Evolutionary conservation across 2,113 vertebrate genomes (phyloP).

Genomic region (Tyto alba): DNA sequence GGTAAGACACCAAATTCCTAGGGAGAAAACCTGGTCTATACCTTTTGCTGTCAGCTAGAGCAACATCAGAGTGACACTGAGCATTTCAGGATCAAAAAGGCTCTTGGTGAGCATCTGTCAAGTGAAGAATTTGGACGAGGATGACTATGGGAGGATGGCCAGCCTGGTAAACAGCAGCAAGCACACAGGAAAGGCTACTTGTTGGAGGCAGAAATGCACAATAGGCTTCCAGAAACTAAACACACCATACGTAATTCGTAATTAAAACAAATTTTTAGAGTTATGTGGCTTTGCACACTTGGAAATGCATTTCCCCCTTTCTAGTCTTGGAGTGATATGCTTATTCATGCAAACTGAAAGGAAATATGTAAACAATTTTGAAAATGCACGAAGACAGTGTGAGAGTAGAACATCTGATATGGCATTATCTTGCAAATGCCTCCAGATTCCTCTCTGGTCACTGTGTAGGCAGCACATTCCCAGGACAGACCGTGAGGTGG

Average conservation of each 20-base stretch:
- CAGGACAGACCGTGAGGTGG: neutral
- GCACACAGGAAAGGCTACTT: constrained; percentile 14
- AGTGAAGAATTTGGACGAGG: neutral
- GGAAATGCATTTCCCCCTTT: neutral
- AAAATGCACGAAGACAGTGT: neutral
- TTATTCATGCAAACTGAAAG: constrained; percentile 12
- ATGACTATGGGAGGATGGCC: neutral
- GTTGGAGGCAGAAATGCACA: neutral
- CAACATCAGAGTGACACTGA: neutral
- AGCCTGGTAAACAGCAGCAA: neutral
- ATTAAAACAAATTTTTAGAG: constrained; percentile 36
- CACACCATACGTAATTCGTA: neutral
- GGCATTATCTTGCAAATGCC: constrained; percentile 32
- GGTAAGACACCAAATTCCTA: neutral
- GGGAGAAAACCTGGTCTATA: neutral
- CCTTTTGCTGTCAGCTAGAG: neutral
- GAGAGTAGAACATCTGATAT: neutral
- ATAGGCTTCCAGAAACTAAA: neutral
- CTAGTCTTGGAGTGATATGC: neutral
- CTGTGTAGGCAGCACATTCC: constrained; percentile 52
- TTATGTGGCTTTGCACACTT: neutral
- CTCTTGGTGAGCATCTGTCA: neutral
- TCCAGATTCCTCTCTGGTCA: constrained; percentile 46
- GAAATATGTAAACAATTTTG: neutral
- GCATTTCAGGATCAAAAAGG: neutral